Percentiles rank a stretch among this genome's conserved stretches.
These are phyloP conservation scores for Sebastolobus altivelis DNA, from an alignment of 2,797 vertebrate species.

Conservation along the genomic window DNA sequence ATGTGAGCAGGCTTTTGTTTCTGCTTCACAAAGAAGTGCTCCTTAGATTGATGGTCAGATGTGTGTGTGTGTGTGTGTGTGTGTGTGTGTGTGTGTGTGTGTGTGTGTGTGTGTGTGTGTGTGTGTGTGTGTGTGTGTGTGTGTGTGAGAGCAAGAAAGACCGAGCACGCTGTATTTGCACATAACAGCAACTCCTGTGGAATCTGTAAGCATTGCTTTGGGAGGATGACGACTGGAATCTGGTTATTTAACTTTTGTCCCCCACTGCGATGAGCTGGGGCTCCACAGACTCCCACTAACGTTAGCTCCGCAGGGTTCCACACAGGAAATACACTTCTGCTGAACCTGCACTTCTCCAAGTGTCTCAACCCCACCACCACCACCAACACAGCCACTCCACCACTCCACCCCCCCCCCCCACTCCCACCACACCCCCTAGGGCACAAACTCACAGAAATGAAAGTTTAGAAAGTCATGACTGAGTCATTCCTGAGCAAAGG, in stretches of 20 bases:
- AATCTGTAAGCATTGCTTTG: slow-evolving; percentile 35
- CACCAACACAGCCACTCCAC: slow-evolving; percentile 5
- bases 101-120: background rate
- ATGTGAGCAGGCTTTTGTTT: slow-evolving; percentile 12
- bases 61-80: slow-evolving; percentile 1
- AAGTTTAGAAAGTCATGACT: slow-evolving; percentile 35
- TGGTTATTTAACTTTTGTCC: slow-evolving; percentile 46
- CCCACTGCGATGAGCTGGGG: slow-evolving; percentile 41
- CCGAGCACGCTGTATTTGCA: slow-evolving; percentile 20
- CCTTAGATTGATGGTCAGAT: slow-evolving; percentile 16
- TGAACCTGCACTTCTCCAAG: slow-evolving; percentile 64
- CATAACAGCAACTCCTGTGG: slow-evolving; percentile 14
- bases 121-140: background rate
- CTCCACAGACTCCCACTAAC: slow-evolving; percentile 43
- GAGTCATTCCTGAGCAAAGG: slow-evolving; percentile 16
- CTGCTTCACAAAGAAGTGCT: slow-evolving; percentile 43
- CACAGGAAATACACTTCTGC: slow-evolving; percentile 64
- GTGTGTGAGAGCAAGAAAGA: background rate
- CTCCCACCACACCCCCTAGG: slow-evolving; percentile 8
- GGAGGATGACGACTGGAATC: slow-evolving; percentile 24
- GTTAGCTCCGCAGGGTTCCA: slow-evolving; percentile 50
- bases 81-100: background rate
- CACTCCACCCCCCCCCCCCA: background rate
- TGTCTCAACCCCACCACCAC: slow-evolving; percentile 25
- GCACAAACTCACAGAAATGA: slow-evolving; percentile 35